A percentile compares a stretch with the other conserved stretches of the same genome.
Evolutionary conservation across 1,140 invertebrate species (phyloP).

Genomic region (Rhopalosiphum padi): DNA sequence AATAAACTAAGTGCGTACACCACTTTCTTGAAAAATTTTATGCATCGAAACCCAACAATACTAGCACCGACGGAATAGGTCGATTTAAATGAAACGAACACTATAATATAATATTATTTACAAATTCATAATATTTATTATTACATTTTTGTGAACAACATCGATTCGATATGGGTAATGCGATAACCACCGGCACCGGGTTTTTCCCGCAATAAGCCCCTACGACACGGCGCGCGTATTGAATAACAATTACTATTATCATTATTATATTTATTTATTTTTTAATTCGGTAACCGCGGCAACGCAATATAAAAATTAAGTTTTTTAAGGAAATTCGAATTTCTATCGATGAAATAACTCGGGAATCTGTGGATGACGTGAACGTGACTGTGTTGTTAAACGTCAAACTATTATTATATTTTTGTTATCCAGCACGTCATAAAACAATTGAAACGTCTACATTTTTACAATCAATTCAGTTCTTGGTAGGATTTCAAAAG

Average conservation of each 20-base stretch:
- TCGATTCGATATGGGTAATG: not conserved
- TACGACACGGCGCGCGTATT: not conserved
- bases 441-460: slow-evolving; percentile 14
- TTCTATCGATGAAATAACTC: not conserved
- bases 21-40: not conserved
- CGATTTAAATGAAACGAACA: not conserved
- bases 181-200: not conserved
- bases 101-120: not conserved
- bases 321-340: not conserved
- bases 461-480: slow-evolving; percentile 20
- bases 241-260: not conserved
- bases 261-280: slow-evolving; percentile 14
- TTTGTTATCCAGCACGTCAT: not conserved
- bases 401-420: slow-evolving; percentile 23
- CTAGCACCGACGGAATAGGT: no score
- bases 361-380: not conserved
- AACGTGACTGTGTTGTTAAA: slow-evolving; percentile 27
- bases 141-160: not conserved
- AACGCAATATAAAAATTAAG: not conserved
- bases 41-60: not conserved
- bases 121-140: not conserved
- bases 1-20: not conserved
- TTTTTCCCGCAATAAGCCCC: not conserved
- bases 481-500: not conserved
- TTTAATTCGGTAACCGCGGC: not conserved